Base-by-base conservation (phyloP, 2,888 invertebrate genomes). In the Cerastis rubricosa region DNA sequence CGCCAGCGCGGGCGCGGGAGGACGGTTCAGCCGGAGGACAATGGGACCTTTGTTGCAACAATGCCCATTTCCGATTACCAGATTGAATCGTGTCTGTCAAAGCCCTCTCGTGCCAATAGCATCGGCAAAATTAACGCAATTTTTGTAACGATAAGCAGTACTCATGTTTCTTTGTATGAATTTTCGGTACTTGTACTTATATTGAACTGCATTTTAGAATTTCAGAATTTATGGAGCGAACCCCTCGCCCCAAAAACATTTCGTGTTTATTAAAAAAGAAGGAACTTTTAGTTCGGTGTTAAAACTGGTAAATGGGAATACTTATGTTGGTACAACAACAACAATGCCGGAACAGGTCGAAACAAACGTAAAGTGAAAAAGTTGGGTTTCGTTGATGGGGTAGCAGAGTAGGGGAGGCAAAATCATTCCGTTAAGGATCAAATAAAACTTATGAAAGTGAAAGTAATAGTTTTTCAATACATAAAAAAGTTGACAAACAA, bases 31-130 rank as follows among this genome's bases (percentile, higher is more conserved):
- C 74, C 85, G 70, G 86, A 79, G 90, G 90, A 94, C 96, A 96
- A 96, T 96, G 90, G 95, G 90, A 91, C 94, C 95, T 95, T 96
- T 96, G 95, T 95, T 94, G 95, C 94, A 94, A 87, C 96, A 95
- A 95, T 95, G 93, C 92, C 96, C 95, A 96, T 96, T 96, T 96
- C 96, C 96, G 96, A 96, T 96, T 96, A 96, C 95, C 94, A 96
- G 96, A 96, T 96, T 96, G 95, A 95, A 96, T 94, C 93, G 96
- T 90, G 94, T 90, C 92, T 91, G 93, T 94, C 95, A 96, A 94
- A 94, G 94, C 93, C 91, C 89, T 91, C 86, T 82, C 90, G 90
- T 92, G 92, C 90, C 93, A 94, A 94, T 94, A 93, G 85, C 85
- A 87, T 83, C 85, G 88, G 91, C 89, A 87, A 81, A 78, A 82